Percentiles rank a stretch among this genome's conserved stretches.
Evolutionary conservation across 2,113 vertebrate species (phyloP).

Genomic region (Gambusia holbrooki): DNA sequence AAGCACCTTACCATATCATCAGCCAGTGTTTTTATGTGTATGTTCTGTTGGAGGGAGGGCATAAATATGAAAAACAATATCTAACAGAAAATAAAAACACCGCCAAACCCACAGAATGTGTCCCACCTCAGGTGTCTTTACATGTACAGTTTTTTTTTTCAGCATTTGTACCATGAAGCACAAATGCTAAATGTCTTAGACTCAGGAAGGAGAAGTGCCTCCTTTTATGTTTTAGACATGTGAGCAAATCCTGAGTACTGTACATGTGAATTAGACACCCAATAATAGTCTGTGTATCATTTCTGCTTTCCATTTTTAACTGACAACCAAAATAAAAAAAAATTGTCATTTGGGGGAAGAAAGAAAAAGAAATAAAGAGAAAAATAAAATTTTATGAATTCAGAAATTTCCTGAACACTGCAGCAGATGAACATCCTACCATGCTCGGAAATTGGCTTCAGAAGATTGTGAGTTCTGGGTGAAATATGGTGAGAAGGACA

Average conservation of each 20-base stretch:
- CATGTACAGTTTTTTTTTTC: constrained; percentile 29
- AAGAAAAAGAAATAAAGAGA: no score
- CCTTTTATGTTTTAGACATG: neutral
- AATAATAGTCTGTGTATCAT: constrained; percentile 5
- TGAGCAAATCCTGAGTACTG: constrained; percentile 17
- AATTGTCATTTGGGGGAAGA: no score
- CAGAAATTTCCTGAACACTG: no score
- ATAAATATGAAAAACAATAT: constrained; percentile 79
- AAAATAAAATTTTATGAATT: no score
- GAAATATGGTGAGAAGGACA: no score
- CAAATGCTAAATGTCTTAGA: neutral
- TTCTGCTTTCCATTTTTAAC: no score
- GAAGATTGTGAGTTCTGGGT: no score
- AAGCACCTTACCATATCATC: constrained; percentile 98
- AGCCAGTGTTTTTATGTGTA: constrained; percentile 99
- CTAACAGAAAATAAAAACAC: constrained; percentile 73
- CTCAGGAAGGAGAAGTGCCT: neutral
- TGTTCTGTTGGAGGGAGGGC: constrained; percentile 94
- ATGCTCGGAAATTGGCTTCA: no score
- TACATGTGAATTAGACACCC: constrained; percentile 48
- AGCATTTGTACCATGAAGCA: constrained; percentile 13
- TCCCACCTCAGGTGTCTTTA: constrained; percentile 23
- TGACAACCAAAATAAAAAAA: no score
- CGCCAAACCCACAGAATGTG: constrained; percentile 47
- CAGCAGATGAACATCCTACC: no score